phyloP scores from a whole-genome alignment of 2,888 invertebrate species.

The Theristus sp. region DNA sequence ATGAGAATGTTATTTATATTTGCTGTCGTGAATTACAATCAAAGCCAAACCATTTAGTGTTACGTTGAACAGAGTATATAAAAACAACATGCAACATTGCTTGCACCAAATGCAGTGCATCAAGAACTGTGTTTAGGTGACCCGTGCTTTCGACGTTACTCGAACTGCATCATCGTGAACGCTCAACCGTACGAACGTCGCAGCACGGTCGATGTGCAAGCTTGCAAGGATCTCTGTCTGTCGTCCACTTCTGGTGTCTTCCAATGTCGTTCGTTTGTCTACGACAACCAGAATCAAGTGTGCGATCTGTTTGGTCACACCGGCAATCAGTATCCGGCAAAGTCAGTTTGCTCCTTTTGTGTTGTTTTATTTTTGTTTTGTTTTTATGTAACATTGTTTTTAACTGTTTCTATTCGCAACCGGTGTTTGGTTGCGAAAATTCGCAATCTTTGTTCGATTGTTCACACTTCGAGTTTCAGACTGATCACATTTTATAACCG shows the following conservation, averaged over 20 bases:
- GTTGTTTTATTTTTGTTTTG: no score
- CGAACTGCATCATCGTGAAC: conserved; percentile 24
- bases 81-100: not conserved
- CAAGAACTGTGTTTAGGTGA: conserved; percentile 16
- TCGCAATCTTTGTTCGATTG: no score
- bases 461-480: no score
- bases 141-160: conserved; percentile 25
- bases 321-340: conserved; percentile 20
- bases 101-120: not conserved
- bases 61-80: not conserved
- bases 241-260: conserved; percentile 17
- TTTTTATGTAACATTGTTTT: no score
- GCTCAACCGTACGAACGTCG: conserved; percentile 28
- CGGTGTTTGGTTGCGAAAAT: not conserved
- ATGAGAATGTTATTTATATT: no score
- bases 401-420: not conserved
- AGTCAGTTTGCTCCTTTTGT: no score
- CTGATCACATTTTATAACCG: conserved; percentile 2
- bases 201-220: conserved; percentile 10
- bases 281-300: conserved; percentile 25
- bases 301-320: conserved; percentile 28
- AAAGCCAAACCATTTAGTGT: no score
- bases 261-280: conserved; percentile 26
- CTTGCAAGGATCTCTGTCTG: conserved; percentile 23
- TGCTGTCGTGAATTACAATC: not conserved